Base-by-base conservation (phyloP, 2,888 invertebrate species). In the Xylota segnis region DNA sequence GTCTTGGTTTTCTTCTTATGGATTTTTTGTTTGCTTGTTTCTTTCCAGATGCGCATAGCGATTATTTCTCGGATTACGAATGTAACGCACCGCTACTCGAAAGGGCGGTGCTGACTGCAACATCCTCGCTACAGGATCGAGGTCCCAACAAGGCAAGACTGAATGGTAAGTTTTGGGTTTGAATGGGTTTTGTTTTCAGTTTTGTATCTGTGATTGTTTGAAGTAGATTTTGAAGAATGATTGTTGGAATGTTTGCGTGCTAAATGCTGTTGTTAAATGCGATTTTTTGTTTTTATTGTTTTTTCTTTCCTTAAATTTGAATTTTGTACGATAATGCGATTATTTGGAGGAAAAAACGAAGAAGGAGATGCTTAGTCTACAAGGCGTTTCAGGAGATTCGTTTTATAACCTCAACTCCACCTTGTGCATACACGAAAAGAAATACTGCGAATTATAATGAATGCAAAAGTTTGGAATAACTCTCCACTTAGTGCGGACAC, bases 71-170 rank as follows among this genome's bases (percentile, higher is more conserved):
- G 76, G 94, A 95, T 89, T 95, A 95, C 91, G 96, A 97, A 92
- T 97, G 97, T 92, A 96, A 96, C 91, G 94, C 95, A 89, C 96
- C 97, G 9, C 93, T 98, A 78, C 93, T 97, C 90, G 95, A 95
- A 18, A 94, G 93, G 89, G 95, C 97, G 84, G 95, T 94, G 83
- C 92, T 98, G 87, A 95, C 94, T 86, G 97, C 97, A 32, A 97
- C 97, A 50, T 96, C 97, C 16, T 95, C 95, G 88, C 93, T 97
- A 81, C 94, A 95, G 63, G 96, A 96, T 89, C 94, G 97, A 91
- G 97, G 97, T 81, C 96, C 98, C n/a, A 94, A 96, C 84, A 96
- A 97, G 94, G 97, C 97, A 43, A 94, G 94, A 90, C 93, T 98
- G 89, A 95, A 97, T 94, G 97, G 97, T 97, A 94, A 95, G 95